Evolutionary conservation across 2,888 invertebrate species (phyloP).

Genomic region (Parthenolecanium corni): DNA sequence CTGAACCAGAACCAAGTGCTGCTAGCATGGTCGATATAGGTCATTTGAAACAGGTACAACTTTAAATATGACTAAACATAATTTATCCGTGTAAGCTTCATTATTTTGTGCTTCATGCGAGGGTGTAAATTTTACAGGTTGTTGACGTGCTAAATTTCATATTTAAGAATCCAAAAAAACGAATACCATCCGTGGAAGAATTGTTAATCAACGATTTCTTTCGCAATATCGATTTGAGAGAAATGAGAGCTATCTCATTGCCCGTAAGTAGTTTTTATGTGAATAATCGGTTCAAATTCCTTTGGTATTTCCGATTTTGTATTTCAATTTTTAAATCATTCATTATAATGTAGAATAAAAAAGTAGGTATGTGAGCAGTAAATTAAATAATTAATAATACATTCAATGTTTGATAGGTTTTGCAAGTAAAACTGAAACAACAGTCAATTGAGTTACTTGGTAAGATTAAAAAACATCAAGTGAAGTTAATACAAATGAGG

Average conservation of each 20-base stretch:
- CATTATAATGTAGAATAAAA: too few species aligned
- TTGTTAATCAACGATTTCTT: slow-evolving; percentile 72
- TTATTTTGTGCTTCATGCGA: not conserved
- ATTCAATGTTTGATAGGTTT: slow-evolving; percentile 1
- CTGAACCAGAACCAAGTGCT: slow-evolving; percentile 59
- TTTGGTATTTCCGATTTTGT: too few species aligned
- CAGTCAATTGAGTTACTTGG: slow-evolving; percentile 21
- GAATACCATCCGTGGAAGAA: slow-evolving; percentile 65
- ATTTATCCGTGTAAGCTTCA: not conserved
- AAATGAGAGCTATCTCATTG: slow-evolving; percentile 70
- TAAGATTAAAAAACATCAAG: slow-evolving; percentile 25
- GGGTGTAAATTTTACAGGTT: slow-evolving; percentile 44
- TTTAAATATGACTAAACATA: not conserved
- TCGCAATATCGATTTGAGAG: slow-evolving; percentile 74
- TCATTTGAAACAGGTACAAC: slow-evolving; percentile 55
- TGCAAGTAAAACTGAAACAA: slow-evolving; percentile 24
- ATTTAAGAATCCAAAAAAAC: slow-evolving; percentile 54
- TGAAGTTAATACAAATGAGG: slow-evolving; percentile 19
- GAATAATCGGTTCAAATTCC: too few species aligned
- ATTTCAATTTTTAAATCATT: too few species aligned
- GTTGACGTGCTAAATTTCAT: slow-evolving; percentile 65
- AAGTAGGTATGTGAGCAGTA: too few species aligned
- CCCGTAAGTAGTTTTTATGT: slow-evolving; percentile 46
- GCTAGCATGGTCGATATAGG: slow-evolving; percentile 60
- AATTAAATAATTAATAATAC: too few species aligned